Base-by-base conservation (phyloP, 1,140 invertebrate genomes). In the Archegozetes longisetosus region DNA sequence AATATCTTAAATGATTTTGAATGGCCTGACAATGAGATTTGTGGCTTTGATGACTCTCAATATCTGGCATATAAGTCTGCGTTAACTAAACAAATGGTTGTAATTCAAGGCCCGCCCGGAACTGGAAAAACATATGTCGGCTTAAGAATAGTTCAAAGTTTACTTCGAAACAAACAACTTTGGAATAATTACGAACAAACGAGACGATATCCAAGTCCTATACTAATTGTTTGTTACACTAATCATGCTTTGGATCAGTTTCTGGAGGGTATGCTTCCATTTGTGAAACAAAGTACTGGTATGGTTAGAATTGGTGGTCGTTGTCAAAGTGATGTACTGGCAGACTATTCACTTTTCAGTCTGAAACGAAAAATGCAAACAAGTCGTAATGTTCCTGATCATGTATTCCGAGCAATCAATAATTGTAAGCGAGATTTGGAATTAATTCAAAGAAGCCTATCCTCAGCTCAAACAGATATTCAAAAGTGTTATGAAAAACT, bases 161-260 rank as follows among this genome's bases (percentile, higher is more conserved):
- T 74, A 9, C 64, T 72, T 2, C 56, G 66, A n/a, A 75, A 75
- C 64, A 55, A 49, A n/a, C 26, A 59, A 1, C 26, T 66, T 6
- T 74, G 71, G 71, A 62, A 62, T 12, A 47, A 47, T 13, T 13
- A 13, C 46, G 46, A 47, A n/a, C 13, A 47, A 47, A 1, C 32
- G 2, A n/a, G 47, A 22, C 26, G 27, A 6, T 28, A 32, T 6
- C 32, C 49, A 40, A 52, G 47, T 17, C 82, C 84, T 6, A 82
- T 91, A 58, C 70, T 91, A 1, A 74, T 92, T 9, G 79, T 91
- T n/a, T 87, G 85, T 67, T 89, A 82, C 64, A 90, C 86, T 0
- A 93, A 92, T 68, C 86, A 90, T 71, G 87, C 87, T 1, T 69
- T 92, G 2, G 88, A 92, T 74, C 86, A 92, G 69, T 90, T 92